phyloP scores from a whole-genome alignment of 2,888 invertebrate genomes.

The Acanthosepion esculentum region DNA sequence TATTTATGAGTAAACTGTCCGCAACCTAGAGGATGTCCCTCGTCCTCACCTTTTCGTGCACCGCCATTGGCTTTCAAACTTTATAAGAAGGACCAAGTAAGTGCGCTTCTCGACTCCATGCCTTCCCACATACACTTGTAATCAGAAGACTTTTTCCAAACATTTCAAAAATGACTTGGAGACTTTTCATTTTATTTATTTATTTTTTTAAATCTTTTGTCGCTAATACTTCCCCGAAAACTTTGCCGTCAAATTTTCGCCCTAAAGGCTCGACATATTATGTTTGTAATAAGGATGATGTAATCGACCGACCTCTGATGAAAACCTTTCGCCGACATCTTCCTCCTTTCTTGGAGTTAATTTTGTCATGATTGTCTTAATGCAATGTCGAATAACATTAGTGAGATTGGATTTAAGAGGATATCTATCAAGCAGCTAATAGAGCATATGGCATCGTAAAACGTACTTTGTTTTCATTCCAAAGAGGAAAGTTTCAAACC shows the following conservation, averaged over 20 bases:
- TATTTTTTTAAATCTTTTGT: not conserved
- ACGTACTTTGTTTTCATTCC: not conserved
- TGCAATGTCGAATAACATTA: slow-evolving; percentile 6
- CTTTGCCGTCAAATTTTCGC: not conserved
- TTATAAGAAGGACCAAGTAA: not conserved
- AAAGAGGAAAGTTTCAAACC: not conserved
- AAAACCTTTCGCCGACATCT: not conserved
- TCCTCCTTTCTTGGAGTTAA: not conserved
- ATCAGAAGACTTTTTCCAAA: not conserved
- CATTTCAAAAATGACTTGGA: slow-evolving; percentile 6
- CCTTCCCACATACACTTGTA: not conserved
- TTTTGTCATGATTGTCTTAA: slow-evolving; percentile 33
- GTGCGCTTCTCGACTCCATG: not conserved
- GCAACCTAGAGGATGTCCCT: not conserved
- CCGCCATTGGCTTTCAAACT: not conserved
- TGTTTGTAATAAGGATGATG: not conserved
- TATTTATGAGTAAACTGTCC: not conserved
- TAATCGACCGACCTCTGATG: slow-evolving; percentile 33
- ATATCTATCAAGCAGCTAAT: not conserved
- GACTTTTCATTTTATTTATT: not conserved
- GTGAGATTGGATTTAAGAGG: slow-evolving; percentile 3
- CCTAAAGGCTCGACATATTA: not conserved
- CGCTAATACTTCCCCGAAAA: not conserved
- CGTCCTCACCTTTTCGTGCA: not conserved
- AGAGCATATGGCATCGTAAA: not conserved